These are phyloP conservation scores for Dryobotodes eremita DNA, from an alignment of 2,888 invertebrate species.

Conservation along the genomic window DNA sequence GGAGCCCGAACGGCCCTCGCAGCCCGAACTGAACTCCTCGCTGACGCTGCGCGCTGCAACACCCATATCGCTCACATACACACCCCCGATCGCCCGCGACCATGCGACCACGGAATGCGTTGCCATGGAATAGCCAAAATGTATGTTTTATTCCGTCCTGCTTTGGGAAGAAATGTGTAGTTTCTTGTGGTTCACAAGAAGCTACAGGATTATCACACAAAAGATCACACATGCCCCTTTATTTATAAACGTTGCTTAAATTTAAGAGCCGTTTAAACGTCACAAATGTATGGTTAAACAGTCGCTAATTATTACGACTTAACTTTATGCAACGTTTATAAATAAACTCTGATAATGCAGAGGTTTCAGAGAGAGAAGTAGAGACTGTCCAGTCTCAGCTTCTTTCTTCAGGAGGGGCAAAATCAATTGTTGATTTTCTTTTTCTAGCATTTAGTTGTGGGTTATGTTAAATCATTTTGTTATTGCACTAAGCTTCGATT, in stretches of 20 bases:
- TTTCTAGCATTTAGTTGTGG: slow-evolving; percentile 35
- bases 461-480: slow-evolving; percentile 43
- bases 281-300: background rate
- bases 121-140: slow-evolving; percentile 59
- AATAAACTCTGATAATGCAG: background rate
- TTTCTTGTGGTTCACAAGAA: slow-evolving; percentile 48
- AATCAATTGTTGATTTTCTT: slow-evolving; percentile 30
- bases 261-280: background rate
- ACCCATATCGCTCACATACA: slow-evolving; percentile 84
- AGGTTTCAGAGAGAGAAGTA: slow-evolving; percentile 19
- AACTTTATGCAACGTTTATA: no score
- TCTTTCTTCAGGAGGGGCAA: slow-evolving; percentile 29
- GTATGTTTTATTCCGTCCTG: slow-evolving; percentile 54
- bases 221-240: slow-evolving; percentile 10
- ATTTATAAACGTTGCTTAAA: background rate
- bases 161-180: slow-evolving; percentile 54
- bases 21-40: slow-evolving; percentile 98
- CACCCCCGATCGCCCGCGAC: slow-evolving; percentile 73
- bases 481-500: slow-evolving; percentile 33
- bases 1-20: slow-evolving; percentile 98
- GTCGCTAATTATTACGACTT: background rate
- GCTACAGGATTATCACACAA: slow-evolving; percentile 55
- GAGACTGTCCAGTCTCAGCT: slow-evolving; percentile 20
- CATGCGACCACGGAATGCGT: slow-evolving; percentile 33
- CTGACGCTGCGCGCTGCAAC: slow-evolving; percentile 97